A percentile compares a stretch with the other conserved stretches of the same genome.
phyloP scores from a whole-genome alignment of 2,797 vertebrate genomes.

The Picus viridis region DNA sequence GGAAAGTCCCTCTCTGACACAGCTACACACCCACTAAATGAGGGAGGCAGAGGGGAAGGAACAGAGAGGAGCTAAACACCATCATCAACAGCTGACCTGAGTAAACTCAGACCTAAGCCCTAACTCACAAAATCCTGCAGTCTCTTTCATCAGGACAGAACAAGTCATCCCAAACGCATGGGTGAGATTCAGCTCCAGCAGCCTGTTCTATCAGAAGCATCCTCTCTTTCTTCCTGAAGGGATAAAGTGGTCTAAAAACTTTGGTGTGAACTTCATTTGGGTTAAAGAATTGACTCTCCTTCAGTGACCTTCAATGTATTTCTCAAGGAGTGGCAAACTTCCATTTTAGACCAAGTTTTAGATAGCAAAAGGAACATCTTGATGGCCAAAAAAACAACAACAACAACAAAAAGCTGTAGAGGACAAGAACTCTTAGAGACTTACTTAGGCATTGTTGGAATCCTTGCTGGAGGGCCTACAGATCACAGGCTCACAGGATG shows the following conservation, averaged over 20 bases:
- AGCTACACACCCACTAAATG: not conserved
- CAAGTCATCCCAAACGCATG: not conserved
- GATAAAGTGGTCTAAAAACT: not conserved
- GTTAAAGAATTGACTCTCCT: not conserved
- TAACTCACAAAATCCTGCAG: not conserved
- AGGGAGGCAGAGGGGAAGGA: not conserved
- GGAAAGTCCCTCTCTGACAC: not conserved
- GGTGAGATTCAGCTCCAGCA: not conserved
- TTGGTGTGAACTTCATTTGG: not conserved
- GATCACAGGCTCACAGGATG: too few relatives aligned
- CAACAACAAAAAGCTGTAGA: not conserved
- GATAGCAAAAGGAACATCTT: not conserved
- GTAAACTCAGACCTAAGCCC: not conserved
- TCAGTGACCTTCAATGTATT: not conserved
- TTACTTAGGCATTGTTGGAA: not conserved
- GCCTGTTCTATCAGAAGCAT: not conserved
- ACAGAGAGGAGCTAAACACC: rapidly evolving
- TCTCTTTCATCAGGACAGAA: not conserved
- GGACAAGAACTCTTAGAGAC: not conserved
- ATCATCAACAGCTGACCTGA: not conserved
- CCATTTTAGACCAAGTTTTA: not conserved
- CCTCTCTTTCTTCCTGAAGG: not conserved
- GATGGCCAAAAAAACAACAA: not conserved
- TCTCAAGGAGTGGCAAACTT: not conserved
- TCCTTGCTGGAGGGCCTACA: not conserved